A percentile compares a stretch with the other conserved stretches of the same genome.
Conservation (phyloP, 2,113 vertebrate genomes). For the Rhinopomastus cyanomelas region DNA sequence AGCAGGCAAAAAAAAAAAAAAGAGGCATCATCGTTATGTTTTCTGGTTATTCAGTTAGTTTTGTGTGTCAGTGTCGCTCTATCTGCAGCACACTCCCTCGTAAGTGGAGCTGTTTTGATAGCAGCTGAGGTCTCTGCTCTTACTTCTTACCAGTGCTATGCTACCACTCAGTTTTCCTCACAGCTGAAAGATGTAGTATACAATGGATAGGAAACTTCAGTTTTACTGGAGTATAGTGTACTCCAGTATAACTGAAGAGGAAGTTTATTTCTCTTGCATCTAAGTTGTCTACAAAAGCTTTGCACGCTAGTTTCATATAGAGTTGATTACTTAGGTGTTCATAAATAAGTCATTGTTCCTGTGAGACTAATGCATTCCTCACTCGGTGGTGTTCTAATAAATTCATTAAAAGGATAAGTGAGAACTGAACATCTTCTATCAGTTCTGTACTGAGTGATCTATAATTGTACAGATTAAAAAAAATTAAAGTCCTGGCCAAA, state of each 20-base stretch:
- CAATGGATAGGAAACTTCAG: neutral
- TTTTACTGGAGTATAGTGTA: no score
- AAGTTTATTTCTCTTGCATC: neutral
- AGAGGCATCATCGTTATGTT: neutral
- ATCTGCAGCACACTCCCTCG: neutral
- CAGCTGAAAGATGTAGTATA: neutral
- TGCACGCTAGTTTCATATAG: neutral
- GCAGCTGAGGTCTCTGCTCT: neutral
- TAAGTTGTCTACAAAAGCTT: neutral
- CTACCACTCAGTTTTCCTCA: neutral
- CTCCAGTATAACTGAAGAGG: no score
- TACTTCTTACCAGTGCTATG: neutral
- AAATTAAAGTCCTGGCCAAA: neutral
- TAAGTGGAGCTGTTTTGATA: neutral
- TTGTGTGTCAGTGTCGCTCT: neutral
- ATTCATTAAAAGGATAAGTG: neutral
- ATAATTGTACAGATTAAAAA: rapidly evolving
- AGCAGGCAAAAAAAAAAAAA: neutral
- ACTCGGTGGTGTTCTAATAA: neutral
- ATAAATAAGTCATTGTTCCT: neutral
- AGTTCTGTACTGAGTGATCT: neutral
- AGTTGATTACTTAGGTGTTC: neutral
- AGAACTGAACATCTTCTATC: neutral
- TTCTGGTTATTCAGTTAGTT: neutral
- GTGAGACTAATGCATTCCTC: neutral